Evolutionary conservation across 2,797 vertebrate species (phyloP).

Genomic region (Champsocephalus esox): DNA sequence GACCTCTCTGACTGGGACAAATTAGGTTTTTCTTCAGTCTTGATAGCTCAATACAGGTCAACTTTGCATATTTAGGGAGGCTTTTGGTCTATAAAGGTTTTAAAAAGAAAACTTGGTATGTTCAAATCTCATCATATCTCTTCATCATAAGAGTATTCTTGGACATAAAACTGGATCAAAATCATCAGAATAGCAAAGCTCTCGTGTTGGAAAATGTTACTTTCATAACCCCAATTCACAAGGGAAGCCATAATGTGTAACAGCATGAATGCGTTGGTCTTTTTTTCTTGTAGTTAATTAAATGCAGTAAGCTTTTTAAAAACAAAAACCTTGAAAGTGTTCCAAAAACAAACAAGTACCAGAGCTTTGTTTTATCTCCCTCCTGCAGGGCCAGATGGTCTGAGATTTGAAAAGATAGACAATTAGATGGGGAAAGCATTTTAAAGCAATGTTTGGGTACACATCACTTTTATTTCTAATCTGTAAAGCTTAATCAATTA

Average conservation of each 20-base stretch:
- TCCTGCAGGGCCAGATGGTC: conserved; percentile 9
- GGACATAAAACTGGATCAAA: neutral
- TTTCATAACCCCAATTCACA: neutral
- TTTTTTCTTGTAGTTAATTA: neutral
- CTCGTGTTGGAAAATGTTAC: neutral
- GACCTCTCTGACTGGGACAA: conserved; percentile 19
- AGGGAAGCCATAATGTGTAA: neutral
- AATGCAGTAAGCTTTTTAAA: neutral
- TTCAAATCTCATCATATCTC: neutral
- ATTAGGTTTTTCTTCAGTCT: neutral
- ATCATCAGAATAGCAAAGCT: neutral
- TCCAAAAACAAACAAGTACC: conserved; percentile 5
- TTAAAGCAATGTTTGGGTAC: neutral
- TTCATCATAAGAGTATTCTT: too few species aligned
- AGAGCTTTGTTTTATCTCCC: neutral
- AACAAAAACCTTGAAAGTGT: neutral
- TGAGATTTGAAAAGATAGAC: neutral
- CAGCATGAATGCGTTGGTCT: neutral
- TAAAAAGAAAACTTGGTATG: neutral
- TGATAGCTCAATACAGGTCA: neutral
- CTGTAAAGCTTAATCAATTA: neutral
- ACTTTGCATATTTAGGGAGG: neutral
- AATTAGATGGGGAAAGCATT: too few species aligned
- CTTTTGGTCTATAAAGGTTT: neutral
- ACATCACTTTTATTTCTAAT: neutral